Evolutionary conservation across 2,113 vertebrate species (phyloP).

Genomic region (Peromyscus californicus): DNA sequence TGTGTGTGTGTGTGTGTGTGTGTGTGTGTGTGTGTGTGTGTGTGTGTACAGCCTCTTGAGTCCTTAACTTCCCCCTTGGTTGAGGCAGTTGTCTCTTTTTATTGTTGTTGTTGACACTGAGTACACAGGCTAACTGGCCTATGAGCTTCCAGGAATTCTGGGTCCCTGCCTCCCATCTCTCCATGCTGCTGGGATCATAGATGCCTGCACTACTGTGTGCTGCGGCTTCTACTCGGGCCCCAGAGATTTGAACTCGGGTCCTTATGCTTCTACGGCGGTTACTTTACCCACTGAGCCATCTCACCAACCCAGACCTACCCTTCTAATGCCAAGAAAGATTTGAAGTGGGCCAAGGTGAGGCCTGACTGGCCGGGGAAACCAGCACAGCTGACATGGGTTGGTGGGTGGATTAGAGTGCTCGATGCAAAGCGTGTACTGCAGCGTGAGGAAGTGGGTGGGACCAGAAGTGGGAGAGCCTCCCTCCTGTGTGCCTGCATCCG

Average conservation of each 20-base stretch:
- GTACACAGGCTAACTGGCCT: too few species aligned
- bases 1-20: neutral
- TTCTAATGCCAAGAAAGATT: neutral
- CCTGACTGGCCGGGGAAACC: neutral
- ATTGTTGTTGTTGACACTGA: neutral
- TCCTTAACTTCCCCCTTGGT: neutral
- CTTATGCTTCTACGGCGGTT: neutral
- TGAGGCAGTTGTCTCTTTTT: neutral
- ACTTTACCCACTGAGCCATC: neutral
- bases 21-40: neutral
- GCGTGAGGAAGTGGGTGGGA: neutral
- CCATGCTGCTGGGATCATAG: neutral
- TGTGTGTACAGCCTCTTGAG: neutral
- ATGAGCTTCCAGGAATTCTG: neutral
- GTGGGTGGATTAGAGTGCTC: neutral
- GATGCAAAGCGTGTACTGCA: neutral
- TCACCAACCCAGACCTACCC: neutral
- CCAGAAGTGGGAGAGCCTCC: neutral
- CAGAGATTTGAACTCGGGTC: neutral
- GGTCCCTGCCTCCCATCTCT: neutral
- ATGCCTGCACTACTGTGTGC: rapidly evolving
- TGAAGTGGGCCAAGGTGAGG: neutral
- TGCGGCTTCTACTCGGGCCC: neutral
- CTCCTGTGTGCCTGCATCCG: neutral
- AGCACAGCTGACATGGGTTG: neutral